Conservation (phyloP, 2,113 vertebrate genomes). For the Colinus virginianus region DNA sequence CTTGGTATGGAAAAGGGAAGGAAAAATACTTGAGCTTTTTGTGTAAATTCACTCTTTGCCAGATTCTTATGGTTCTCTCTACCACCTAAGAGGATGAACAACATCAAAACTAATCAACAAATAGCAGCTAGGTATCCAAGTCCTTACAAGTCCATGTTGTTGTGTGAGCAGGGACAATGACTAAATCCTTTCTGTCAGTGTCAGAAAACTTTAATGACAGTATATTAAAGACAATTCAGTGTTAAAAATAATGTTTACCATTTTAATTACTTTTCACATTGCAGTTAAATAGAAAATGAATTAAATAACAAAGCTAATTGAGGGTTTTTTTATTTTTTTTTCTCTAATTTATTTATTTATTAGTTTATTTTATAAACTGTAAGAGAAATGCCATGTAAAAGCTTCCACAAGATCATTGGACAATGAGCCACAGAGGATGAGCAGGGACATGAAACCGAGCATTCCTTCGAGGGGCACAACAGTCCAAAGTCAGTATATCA, state of each 20-base stretch:
- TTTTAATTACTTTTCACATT: not conserved
- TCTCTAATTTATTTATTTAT: not conserved
- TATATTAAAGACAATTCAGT: not conserved
- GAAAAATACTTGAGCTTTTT: not conserved
- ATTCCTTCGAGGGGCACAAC: not conserved
- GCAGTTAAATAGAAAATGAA: not conserved
- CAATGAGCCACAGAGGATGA: not conserved
- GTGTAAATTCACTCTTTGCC: not conserved
- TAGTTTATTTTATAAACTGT: not conserved
- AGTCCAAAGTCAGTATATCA: not conserved
- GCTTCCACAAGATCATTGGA: not conserved
- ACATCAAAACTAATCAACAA: slow-evolving; percentile 12
- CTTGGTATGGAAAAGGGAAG: not conserved
- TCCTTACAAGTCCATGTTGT: not conserved
- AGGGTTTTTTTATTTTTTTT: not conserved
- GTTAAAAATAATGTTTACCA: not conserved
- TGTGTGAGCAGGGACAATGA: not conserved
- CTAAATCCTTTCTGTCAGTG: not conserved
- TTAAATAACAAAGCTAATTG: not conserved
- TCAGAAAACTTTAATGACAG: not conserved
- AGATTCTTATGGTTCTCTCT: not conserved
- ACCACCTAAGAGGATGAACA: not conserved
- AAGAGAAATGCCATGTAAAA: not conserved
- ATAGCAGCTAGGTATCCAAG: not conserved
- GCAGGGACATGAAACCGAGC: not conserved